Evolutionary conservation across 2,888 invertebrate species (phyloP).

Genomic region (Biston stratarius): DNA sequence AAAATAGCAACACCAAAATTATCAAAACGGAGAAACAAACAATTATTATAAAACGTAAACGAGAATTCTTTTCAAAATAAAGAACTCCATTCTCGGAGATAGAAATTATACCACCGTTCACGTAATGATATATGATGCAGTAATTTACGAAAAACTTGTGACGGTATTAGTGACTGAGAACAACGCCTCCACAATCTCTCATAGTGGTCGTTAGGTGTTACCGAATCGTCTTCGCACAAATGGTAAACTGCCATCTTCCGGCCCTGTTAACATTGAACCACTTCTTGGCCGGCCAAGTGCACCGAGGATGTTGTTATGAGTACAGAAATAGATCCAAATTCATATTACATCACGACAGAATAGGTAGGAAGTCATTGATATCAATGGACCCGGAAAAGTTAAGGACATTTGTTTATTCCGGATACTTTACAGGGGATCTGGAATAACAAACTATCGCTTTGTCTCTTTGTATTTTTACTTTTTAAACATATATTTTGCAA

Average conservation of each 20-base stretch:
- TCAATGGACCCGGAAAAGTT: conserved; percentile 27
- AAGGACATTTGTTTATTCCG: conserved; percentile 9
- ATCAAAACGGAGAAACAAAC: no score
- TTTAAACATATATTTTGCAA: neutral
- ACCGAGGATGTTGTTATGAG: conserved; percentile 74
- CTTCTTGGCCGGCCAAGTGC: conserved; percentile 82
- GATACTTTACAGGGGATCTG: neutral
- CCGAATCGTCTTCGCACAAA: conserved; percentile 70
- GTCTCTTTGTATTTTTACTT: neutral
- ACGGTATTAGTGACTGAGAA: neutral
- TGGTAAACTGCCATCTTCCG: conserved; percentile 78
- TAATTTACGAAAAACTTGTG: no score
- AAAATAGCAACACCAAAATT: no score
- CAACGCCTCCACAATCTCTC: conserved; percentile 45
- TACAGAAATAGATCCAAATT: conserved; percentile 72
- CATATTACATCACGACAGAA: conserved; percentile 43
- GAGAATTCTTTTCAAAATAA: no score
- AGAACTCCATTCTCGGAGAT: no score
- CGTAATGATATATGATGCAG: no score
- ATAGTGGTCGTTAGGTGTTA: conserved; percentile 46
- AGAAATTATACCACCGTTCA: no score
- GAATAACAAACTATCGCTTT: neutral
- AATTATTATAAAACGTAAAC: no score
- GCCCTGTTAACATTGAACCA: conserved; percentile 81
- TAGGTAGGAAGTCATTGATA: conserved; percentile 31